Evolutionary conservation across 2,888 invertebrate genomes (phyloP).

Genomic region (Diplolepis rosae): DNA sequence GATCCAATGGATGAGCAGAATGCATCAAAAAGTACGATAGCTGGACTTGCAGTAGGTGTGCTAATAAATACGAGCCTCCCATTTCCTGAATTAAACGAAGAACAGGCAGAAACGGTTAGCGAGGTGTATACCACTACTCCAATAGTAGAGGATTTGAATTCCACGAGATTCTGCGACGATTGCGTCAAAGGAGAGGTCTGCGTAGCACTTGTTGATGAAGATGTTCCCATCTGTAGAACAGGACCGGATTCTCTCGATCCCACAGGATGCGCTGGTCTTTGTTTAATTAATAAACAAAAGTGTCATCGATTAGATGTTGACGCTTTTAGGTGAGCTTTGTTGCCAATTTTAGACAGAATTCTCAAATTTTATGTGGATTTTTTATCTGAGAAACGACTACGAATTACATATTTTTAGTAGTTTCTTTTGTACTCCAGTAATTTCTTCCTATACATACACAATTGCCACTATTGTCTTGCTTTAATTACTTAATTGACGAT

Average conservation of each 20-base stretch:
- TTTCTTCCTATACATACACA: background rate
- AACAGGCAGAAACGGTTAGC: conserved; percentile 50
- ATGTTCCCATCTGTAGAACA: conserved; percentile 77
- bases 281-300: conserved; percentile 69
- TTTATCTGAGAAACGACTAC: no score
- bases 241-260: conserved; percentile 77
- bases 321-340: conserved; percentile 66
- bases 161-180: conserved; percentile 67
- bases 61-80: conserved; percentile 44
- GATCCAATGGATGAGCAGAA: conserved; percentile 43
- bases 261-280: conserved; percentile 76
- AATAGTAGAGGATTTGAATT: conserved; percentile 47
- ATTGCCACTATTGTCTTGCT: no score
- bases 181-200: conserved; percentile 76
- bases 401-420: no score
- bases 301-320: conserved; percentile 72
- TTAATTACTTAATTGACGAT: no score
- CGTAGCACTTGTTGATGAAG: conserved; percentile 78
- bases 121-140: conserved; percentile 38
- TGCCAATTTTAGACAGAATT: no score
- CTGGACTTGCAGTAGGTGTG: conserved; percentile 44
- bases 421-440: background rate
- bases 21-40: conserved; percentile 40
- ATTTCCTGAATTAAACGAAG: conserved; percentile 37
- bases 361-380: no score